Evolutionary conservation across 1,140 invertebrate genomes (phyloP), one percentile per base, ranked within the genome.

Genomic region (Ectropis grisescens): DNA sequence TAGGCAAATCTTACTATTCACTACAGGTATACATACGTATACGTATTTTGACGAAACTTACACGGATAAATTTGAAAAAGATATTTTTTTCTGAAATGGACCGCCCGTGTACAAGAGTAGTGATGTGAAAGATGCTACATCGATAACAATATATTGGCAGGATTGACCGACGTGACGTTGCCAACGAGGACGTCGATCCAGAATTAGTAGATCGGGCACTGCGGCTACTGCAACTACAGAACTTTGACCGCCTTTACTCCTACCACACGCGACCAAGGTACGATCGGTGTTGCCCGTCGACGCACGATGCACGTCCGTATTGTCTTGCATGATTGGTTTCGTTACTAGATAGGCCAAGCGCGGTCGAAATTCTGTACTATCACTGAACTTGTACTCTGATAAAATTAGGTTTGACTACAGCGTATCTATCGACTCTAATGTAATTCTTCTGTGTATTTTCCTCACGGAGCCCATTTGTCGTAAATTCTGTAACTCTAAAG

Each of bases 261-360:
- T 81, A 81, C 66, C 75, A 82, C 67, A 78, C 64, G 35, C 75
- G 80, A 69, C 80, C 80, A 79, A 82, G 80, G 80, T 82, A 82
- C 71, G 75, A 69, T 75, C 70, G 70, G 74, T 74, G 68, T 79
- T 58, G 38, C 47, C 47, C 53, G 35, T 19, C 33, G 44, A 41
- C 40, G 38, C 41, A 25, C 27, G 19, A 25, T 28, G 24, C 38
- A 47, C 39, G 24, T 50, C 41, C 28, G 23, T 49, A 36, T 23
- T 45, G n/a, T 49, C 39, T 39, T 55, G 52, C 52, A 59, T 56
- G 49, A 31, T 23, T n/a, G n/a, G n/a, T n/a, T 24, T 36, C 19
- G 15, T 13, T 32, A 25, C 9, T 13, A 41, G 28, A 19, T 40
- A 10, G 4, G 26, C 10, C 9, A 10, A 37, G 19, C 9, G 32